phyloP scores from a whole-genome alignment of 2,888 invertebrate genomes.

The Cosmia trapezina region DNA sequence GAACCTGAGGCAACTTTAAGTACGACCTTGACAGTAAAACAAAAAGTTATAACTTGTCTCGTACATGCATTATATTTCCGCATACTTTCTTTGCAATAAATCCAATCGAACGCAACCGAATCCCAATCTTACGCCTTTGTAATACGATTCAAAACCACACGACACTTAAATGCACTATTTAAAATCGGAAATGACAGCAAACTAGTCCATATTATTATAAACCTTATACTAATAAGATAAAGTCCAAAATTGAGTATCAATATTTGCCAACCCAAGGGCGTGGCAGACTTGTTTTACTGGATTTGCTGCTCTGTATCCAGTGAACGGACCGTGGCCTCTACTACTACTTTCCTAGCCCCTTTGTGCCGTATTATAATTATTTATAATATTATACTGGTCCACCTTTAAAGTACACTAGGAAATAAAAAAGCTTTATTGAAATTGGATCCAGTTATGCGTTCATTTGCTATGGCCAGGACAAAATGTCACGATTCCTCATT shows the following conservation, averaged over 20 bases:
- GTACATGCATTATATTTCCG: slow-evolving; percentile 54
- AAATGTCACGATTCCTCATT: slow-evolving; percentile 18
- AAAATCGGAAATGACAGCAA: neutral
- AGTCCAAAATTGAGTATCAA: slow-evolving; percentile 5
- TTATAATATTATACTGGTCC: slow-evolving; percentile 68
- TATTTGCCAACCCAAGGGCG: slow-evolving; percentile 51
- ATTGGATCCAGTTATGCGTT: slow-evolving; percentile 20
- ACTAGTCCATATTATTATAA: slow-evolving; percentile 17
- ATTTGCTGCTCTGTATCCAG: slow-evolving; percentile 41
- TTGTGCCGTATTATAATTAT: slow-evolving; percentile 65
- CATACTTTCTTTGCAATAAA: slow-evolving; percentile 41
- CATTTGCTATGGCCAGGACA: slow-evolving; percentile 7
- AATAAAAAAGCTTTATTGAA: slow-evolving; percentile 55
- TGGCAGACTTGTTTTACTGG: slow-evolving; percentile 55
- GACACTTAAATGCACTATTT: neutral
- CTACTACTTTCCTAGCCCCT: slow-evolving; percentile 80
- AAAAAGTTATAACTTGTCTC: slow-evolving; percentile 27
- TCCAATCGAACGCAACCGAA: neutral
- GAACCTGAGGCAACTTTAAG: neutral
- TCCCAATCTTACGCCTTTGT: neutral
- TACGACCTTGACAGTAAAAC: slow-evolving; percentile 40
- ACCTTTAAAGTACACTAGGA: slow-evolving; percentile 62
- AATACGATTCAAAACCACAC: slow-evolving; percentile 7
- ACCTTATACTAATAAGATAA: slow-evolving; percentile 1
- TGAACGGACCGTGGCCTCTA: slow-evolving; percentile 82